Base-by-base conservation (phyloP, 2,113 vertebrate species). In the Lethenteron camtschaticum region DNA sequence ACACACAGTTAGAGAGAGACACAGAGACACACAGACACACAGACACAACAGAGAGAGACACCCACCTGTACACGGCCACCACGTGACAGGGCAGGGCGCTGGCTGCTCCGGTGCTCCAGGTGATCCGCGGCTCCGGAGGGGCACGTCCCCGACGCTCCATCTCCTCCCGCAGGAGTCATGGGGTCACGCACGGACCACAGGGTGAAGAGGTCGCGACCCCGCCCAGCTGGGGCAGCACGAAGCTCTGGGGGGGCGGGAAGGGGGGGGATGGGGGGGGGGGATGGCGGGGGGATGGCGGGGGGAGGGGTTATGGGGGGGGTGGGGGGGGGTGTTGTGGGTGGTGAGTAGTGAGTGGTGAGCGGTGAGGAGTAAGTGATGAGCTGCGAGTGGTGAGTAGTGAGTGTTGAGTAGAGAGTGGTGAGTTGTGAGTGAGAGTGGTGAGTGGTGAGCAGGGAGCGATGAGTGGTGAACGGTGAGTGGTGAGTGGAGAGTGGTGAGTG, bases 41-140 rank as follows among this genome's bases (percentile, higher is more conserved):
- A 41, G 24, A 41, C 24, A 41, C 3, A 41, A n/a, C 3, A 41
- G 24, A 41, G n/a, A n/a, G n/a, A n/a, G 41, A 3, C 41, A 82
- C 81, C 77, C 73, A 99, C 94, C 89, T 89, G 79, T 94, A 99
- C 68, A 99, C 78, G 11, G 89, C 94, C 9, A 99, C 86, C 57
- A 97, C 91, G 79, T 86, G 88, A 1, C 96, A 72, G 0, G 94
- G 88, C 16, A 97, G 77, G 71, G 87, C 88, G 0, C 92, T 95
- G 73, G 77, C 85, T 79, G 81, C 82, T 69, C 94, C 94, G 18
- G 87, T 69, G 69, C 90, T 83, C 70, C 85, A 80, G 11, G 87
- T 87, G 69, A 99, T 84, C n/a, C 94, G 85, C 55, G 90, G 82
- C 72, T 99, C 92, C 1, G 92, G 92, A 72, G 81, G 70, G 13